Evolutionary conservation across 2,888 invertebrate genomes (phyloP).

Genomic region (Xanthia togata): DNA sequence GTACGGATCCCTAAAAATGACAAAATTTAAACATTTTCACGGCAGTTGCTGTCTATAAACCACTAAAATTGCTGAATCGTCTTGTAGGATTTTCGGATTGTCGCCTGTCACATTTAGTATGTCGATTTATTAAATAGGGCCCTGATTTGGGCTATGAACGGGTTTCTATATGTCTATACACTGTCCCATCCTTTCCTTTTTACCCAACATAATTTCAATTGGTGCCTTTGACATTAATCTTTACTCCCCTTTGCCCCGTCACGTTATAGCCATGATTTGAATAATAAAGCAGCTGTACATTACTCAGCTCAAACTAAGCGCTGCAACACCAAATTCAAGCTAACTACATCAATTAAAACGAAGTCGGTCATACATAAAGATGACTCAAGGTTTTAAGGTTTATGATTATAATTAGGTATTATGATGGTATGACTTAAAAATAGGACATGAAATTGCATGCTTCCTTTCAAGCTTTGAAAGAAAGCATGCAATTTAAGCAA

Average conservation of each 20-base stretch:
- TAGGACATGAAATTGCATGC: no score
- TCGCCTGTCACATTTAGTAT: background rate
- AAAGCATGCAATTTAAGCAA: no score
- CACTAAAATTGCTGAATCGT: no score
- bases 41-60: no score
- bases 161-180: no score
- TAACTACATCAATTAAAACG: constrained; percentile 44
- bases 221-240: constrained; percentile 17
- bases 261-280: constrained; percentile 45
- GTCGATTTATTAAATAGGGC: background rate
- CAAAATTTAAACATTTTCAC: no score
- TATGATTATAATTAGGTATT: no score
- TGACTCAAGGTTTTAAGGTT: background rate
- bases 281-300: constrained; percentile 44
- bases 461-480: no score
- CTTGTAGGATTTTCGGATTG: background rate
- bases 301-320: constrained; percentile 27
- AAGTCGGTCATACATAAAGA: constrained; percentile 15
- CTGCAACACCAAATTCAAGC: constrained; percentile 18
- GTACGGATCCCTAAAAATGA: no score
- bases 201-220: constrained; percentile 23
- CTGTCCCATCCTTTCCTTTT: background rate
- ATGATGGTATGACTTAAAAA: no score
- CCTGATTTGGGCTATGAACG: background rate
- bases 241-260: background rate